These are phyloP conservation scores for Pachycephus smyrnensis DNA, from an alignment of 2,888 invertebrate species.

Conservation along the genomic window DNA sequence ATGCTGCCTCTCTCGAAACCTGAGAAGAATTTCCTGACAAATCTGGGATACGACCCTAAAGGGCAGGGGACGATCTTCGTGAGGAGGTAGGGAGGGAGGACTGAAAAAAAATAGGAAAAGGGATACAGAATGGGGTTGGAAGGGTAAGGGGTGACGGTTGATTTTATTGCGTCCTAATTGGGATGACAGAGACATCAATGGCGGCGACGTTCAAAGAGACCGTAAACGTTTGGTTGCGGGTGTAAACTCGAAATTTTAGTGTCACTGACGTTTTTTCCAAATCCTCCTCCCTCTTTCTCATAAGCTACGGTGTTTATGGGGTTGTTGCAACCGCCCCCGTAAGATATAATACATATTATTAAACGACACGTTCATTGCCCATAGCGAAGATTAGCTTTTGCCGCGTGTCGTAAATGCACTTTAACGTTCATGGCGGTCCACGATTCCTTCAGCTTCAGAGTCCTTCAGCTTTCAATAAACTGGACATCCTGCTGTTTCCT, in stretches of 20 bases:
- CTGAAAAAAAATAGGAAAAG: constrained; percentile 26
- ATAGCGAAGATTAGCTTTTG: constrained; percentile 8
- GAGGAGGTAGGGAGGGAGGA: neutral
- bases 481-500: neutral
- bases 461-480: constrained; percentile 18
- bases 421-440: constrained; percentile 24
- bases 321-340: constrained; percentile 54
- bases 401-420: constrained; percentile 31
- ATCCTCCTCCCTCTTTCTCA: constrained; percentile 21
- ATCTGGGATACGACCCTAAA: constrained; percentile 39
- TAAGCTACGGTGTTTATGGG: constrained; percentile 57
- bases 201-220: constrained; percentile 56
- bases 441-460: constrained; percentile 17
- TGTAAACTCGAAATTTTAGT: constrained; percentile 65
- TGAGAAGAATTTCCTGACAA: constrained; percentile 35
- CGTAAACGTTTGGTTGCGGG: constrained; percentile 58
- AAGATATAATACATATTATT: constrained; percentile 55
- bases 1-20: neutral
- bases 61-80: constrained; percentile 16
- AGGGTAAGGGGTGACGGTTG: neutral
- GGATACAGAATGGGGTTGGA: neutral
- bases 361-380: constrained; percentile 21
- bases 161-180: constrained; percentile 64
- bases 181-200: constrained; percentile 66
- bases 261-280: constrained; percentile 51